These are phyloP conservation scores for Drosophila micromelanica DNA, from an alignment of 1,140 invertebrate species.

Conservation along the genomic window DNA sequence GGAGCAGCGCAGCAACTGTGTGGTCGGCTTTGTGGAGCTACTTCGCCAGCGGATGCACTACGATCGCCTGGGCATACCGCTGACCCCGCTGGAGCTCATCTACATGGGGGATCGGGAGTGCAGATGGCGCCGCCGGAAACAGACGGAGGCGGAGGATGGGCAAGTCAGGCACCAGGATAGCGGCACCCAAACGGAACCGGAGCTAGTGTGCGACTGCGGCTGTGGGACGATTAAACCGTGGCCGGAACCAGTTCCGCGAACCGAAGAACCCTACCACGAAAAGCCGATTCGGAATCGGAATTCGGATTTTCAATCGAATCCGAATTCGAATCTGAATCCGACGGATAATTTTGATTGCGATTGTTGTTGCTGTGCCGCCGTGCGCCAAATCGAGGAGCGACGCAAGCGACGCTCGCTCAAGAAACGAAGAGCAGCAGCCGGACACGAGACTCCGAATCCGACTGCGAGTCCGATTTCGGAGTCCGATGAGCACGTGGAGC, in stretches of 20 bases:
- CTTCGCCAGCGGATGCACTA: slow-evolving; percentile 26
- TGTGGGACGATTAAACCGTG: background rate
- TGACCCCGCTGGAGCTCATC: slow-evolving; percentile 33
- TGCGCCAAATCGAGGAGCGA: background rate
- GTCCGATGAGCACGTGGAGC: no score
- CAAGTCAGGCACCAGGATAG: background rate
- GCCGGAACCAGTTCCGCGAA: no score
- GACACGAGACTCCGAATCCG: background rate
- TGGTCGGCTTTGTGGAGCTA: slow-evolving; percentile 38
- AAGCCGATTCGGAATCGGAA: no score
- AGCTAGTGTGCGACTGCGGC: background rate
- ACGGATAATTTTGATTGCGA: background rate
- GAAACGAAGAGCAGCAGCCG: background rate
- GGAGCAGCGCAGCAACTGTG: background rate
- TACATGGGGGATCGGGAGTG: slow-evolving; percentile 17
- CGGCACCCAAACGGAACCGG: slow-evolving; percentile 1
- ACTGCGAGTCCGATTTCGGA: background rate
- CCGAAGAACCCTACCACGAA: background rate
- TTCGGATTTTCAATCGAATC: no score
- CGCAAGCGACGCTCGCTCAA: background rate
- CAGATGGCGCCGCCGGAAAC: background rate
- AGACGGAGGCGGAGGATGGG: fast-evolving
- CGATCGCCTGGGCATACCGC: slow-evolving; percentile 30
- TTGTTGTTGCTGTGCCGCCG: background rate
- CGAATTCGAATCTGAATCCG: no score